A percentile compares a stretch with the other conserved stretches of the same genome.
phyloP scores from a whole-genome alignment of 2,113 vertebrate genomes.

The Hippotragus niger region DNA sequence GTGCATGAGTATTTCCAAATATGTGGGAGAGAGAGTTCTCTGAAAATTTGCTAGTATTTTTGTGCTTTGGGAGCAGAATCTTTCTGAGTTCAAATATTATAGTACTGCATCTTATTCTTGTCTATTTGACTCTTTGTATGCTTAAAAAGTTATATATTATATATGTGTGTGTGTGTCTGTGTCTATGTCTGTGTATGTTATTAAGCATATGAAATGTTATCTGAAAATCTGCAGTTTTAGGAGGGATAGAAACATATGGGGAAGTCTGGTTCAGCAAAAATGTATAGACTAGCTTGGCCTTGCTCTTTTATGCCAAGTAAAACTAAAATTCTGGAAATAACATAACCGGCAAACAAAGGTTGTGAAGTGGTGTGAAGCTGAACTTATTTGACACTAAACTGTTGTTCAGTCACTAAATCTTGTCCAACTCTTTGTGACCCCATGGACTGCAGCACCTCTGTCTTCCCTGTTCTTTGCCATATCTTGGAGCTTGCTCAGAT shows the following conservation, averaged over 20 bases:
- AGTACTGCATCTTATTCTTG: neutral
- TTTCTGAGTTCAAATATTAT: neutral
- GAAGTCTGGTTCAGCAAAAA: neutral
- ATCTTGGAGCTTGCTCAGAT: neutral
- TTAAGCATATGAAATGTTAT: neutral
- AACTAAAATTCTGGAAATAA: neutral
- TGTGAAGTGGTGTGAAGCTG: neutral
- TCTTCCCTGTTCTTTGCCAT: accelerated
- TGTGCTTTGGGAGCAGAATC: neutral
- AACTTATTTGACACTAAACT: neutral
- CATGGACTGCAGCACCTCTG: neutral
- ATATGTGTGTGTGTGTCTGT: neutral
- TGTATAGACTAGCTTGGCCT: neutral
- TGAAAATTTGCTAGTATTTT: neutral
- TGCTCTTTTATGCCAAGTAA: neutral
- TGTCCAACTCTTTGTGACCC: neutral
- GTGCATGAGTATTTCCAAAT: neutral
- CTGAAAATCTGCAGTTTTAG: neutral
- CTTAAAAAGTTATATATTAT: neutral
- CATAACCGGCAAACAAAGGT: neutral
- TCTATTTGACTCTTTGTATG: neutral
- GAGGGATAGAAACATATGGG: neutral
- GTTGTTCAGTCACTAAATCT: neutral
- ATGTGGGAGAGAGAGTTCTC: neutral
- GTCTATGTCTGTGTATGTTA: neutral